phyloP scores from a whole-genome alignment of 1,140 invertebrate genomes.

The Drosophila pseudoananassae region DNA sequence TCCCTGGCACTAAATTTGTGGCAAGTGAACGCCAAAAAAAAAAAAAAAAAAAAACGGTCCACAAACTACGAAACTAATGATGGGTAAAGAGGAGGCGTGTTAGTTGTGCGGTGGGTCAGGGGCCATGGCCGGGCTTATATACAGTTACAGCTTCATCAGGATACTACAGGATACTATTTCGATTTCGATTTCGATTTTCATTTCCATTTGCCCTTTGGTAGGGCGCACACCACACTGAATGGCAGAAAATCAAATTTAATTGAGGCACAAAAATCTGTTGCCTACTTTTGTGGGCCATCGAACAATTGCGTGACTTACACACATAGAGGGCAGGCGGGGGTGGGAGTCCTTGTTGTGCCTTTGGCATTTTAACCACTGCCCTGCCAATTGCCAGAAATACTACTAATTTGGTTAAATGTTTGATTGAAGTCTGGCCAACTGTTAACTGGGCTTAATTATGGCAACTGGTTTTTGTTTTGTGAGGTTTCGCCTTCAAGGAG shows the following conservation, averaged over 20 bases:
- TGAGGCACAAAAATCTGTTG: conserved; percentile 59
- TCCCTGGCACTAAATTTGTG: conserved; percentile 67
- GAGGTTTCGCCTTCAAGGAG: too few relatives aligned
- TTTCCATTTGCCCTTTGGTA: background rate
- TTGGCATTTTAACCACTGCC: conserved; percentile 1
- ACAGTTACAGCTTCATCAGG: conserved; percentile 22
- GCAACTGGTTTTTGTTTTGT: conserved; percentile 14
- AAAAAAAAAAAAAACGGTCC: conserved; percentile 52
- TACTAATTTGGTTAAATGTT: conserved; percentile 59
- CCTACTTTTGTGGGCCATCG: conserved; percentile 44
- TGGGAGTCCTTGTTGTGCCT: too few relatives aligned
- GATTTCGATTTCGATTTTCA: background rate
- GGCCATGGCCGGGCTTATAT: conserved; percentile 16
- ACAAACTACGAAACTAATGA: conserved; percentile 80
- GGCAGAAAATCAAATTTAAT: conserved; percentile 79
- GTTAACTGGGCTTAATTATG: conserved; percentile 25
- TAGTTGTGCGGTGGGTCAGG: conserved; percentile 2
- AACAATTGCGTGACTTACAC: conserved; percentile 39
- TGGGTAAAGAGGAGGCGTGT: conserved; percentile 59
- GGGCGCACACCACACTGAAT: conserved; percentile 9
- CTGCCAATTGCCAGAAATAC: conserved; percentile 26
- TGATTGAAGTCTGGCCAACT: conserved; percentile 40
- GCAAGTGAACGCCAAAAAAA: conserved; percentile 39
- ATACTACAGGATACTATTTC: background rate
- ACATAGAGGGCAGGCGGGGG: too few relatives aligned